phyloP scores from a whole-genome alignment of 2,113 vertebrate genomes.

The Climacteris rufus region DNA sequence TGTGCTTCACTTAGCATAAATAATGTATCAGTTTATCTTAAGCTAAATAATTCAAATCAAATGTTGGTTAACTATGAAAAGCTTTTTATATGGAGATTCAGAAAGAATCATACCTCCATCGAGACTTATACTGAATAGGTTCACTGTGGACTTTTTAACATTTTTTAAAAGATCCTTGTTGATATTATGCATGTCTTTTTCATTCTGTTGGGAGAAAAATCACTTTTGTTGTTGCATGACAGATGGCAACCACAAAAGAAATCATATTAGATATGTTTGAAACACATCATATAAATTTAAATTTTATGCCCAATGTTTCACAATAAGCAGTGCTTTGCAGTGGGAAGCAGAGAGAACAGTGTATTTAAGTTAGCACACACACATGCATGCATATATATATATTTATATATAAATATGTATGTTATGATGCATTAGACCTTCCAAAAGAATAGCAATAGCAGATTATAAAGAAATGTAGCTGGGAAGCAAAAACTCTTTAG shows the following conservation, averaged over 20 bases:
- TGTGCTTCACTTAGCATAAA: conserved; percentile 45
- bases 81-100: conserved; percentile 45
- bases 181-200: neutral
- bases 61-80: conserved; percentile 47
- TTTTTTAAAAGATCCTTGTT: neutral
- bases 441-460: neutral
- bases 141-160: neutral
- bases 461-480: neutral
- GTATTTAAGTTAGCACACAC: neutral
- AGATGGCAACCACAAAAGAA: neutral
- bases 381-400: fast-evolving
- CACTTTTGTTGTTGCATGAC: neutral
- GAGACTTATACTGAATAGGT: conserved; percentile 1
- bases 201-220: neutral
- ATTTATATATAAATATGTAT: neutral
- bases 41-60: conserved; percentile 54
- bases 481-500: neutral
- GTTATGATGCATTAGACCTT: neutral
- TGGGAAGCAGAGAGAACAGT: neutral
- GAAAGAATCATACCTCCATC: conserved; percentile 7
- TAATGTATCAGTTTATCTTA: conserved; percentile 57
- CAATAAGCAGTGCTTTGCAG: neutral
- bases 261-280: neutral
- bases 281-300: neutral
- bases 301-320: neutral